Conservation (phyloP, 2,888 invertebrate genomes). For the Drosophila atripex region DNA sequence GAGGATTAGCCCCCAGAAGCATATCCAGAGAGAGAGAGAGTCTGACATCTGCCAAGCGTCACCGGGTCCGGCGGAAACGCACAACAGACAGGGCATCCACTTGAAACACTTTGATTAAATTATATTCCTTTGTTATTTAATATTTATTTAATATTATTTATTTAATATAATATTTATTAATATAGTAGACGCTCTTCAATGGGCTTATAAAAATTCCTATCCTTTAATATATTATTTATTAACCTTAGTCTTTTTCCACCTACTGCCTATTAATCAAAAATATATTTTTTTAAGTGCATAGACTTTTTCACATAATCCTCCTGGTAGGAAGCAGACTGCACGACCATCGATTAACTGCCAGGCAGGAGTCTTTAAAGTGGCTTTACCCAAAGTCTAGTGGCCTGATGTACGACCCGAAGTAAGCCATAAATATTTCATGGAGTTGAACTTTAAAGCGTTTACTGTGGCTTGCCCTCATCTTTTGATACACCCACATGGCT, state of each 20-base stretch:
- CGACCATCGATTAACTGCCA: constrained; percentile 63
- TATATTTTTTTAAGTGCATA: constrained; percentile 8
- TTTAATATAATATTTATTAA: neutral
- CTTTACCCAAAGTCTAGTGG: constrained; percentile 16
- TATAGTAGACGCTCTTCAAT: neutral
- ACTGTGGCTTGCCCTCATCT: constrained; percentile 1
- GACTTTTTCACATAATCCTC: constrained; percentile 52
- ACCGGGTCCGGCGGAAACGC: constrained; percentile 61
- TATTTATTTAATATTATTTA: neutral
- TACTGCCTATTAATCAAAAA: neutral
- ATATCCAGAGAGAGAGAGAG: constrained; percentile 30
- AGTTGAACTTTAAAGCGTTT: neutral
- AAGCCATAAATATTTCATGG: constrained; percentile 13
- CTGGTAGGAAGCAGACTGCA: constrained; percentile 14
- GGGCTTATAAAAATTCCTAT: neutral
- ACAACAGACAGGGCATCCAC: constrained; percentile 38
- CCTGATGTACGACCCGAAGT: constrained; percentile 11
- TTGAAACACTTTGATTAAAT: neutral
- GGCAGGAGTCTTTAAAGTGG: constrained; percentile 50
- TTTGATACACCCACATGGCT: constrained; percentile 8
- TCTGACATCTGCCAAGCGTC: constrained; percentile 64
- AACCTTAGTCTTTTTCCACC: neutral
- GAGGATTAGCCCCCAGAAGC: constrained; percentile 71
- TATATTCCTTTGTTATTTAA: too few relatives aligned
- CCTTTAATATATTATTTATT: neutral